Base-by-base conservation (phyloP, 2,888 invertebrate species). In the Euphydryas editha region DNA sequence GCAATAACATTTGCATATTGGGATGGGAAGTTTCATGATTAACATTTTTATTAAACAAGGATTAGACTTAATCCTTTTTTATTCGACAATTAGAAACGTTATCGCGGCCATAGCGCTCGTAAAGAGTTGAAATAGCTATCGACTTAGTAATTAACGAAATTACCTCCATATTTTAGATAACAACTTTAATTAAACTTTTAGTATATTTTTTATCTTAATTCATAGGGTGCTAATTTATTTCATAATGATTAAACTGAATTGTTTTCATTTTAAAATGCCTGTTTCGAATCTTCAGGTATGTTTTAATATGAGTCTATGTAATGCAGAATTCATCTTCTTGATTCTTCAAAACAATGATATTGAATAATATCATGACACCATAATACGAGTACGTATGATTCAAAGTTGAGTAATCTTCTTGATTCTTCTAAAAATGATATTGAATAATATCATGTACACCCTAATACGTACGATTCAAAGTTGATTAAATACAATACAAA, bases 1-100 rank as follows among this genome's bases (percentile, higher is more conserved):
- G 81, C 81, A 64, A 81, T 86, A 83, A 85, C 79, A 92, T 92
- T 92, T 83, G 88, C 92, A 92, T 92, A 88, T 74, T 81, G 81
- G 84, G 84, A 80, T 83, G 85, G 83, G 76, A 86, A 86, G 88
- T 87, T 84, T 87, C 87, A 87, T 87, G 86, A 92, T 92, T 92
- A 92, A 91, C 92, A 92, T 92, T 92, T 92, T 92, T 92, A 92
- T 92, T 92, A 92, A 92, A 91, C 88, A 84, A 81, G 88, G 92
- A 92, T 92, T 88, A 88, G 76, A 76, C 77, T 75, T 89, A 91
- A 92, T 91, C 92, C 92, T 92, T 92, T 91, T 92, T 92, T 92
- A 92, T 92, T 90, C 81, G 92, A 87, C 92, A 91, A 92, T 92
- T 91, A 92, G 92, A 85, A 77, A 83, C 85, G 88, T 86, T 92